Evolutionary conservation across 2,888 invertebrate species (phyloP), one percentile per base, ranked within the genome.

Genomic region (Beris morrisii): DNA sequence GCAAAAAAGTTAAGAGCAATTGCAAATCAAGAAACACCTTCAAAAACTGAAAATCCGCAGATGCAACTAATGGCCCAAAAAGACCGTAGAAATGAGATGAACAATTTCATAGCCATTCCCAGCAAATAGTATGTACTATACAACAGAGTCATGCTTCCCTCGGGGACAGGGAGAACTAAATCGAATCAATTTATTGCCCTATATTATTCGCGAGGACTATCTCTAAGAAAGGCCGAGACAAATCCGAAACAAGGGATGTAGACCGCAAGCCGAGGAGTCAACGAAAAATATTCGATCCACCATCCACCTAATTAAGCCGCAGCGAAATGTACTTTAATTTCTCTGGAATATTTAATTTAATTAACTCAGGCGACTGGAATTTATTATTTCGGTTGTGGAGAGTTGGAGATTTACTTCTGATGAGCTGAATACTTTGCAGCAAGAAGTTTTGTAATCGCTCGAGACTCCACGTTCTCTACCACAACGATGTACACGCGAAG

Each of bases 311-410:
- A 67, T 67, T 67, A 64, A 67, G 59, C 38, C 53, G 59, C 54
- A 45, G 38, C 57, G 44, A 61, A 61, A 50, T 38, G 57, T 58
- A 50, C 53, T 67, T 64, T 67, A 67, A 67, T 67, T 67, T 54
- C 59, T 46, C 11, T 54, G 48, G 67, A 67, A 67, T 67, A 67
- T 67, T 67, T 67, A 67, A 67, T 67, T 67, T 67, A 67, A 67
- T 67, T 67, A 67, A 67, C 55, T 67, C 38, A 22, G 22, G 48
- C 50, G 61, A 28, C 58, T 58, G 22, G 43, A 50, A 52, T 61
- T 61, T 38, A 61, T 38, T 61, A 38, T 61, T 50, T 61, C 12
- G 22, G 50, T 43, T 52, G 61, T 9, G 22, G 9, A 38, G 38
- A 38, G 9, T 38, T 38, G 7, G 9, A 38, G 38, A 38, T 38